Conservation (phyloP, 2,113 vertebrate species). For the Thryonomys swinderianus region DNA sequence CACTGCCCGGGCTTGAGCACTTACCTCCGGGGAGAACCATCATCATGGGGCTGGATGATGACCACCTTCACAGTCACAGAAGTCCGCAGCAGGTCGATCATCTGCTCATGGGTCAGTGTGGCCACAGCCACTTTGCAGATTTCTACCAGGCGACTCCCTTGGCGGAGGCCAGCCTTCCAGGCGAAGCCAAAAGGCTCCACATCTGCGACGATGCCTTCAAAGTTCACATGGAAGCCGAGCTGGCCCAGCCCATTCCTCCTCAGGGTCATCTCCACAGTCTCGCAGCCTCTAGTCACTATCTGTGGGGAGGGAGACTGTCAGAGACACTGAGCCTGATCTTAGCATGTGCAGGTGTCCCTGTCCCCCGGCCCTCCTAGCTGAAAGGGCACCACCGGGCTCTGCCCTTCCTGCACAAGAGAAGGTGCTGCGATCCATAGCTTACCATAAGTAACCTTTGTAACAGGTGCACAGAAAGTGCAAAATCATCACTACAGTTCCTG, state of each 20-base stretch:
- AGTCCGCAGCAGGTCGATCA: constrained; percentile 97
- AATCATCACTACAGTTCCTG: background rate
- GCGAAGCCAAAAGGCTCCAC: constrained; percentile 98
- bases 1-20: accelerated
- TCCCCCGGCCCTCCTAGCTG: background rate
- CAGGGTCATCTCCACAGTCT: constrained; percentile 95
- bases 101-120: constrained; percentile 97
- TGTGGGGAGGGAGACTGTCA: constrained; percentile 80
- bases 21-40: constrained; percentile 96
- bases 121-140: constrained; percentile 98
- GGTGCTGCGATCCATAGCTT: background rate
- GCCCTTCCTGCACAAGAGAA: background rate
- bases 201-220: constrained; percentile 97
- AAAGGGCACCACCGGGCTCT: background rate
- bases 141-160: constrained; percentile 97
- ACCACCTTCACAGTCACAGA: constrained; percentile 96
- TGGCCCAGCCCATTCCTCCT: constrained; percentile 95
- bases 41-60: constrained; percentile 96
- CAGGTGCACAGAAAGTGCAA: background rate
- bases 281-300: constrained; percentile 96
- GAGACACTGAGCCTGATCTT: background rate
- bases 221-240: constrained; percentile 98
- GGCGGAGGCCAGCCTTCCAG: constrained; percentile 96
- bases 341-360: background rate
- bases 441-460: background rate